These are phyloP conservation scores for Agapornis canus DNA, from an alignment of 2,797 vertebrate genomes.

Conservation along the genomic window DNA sequence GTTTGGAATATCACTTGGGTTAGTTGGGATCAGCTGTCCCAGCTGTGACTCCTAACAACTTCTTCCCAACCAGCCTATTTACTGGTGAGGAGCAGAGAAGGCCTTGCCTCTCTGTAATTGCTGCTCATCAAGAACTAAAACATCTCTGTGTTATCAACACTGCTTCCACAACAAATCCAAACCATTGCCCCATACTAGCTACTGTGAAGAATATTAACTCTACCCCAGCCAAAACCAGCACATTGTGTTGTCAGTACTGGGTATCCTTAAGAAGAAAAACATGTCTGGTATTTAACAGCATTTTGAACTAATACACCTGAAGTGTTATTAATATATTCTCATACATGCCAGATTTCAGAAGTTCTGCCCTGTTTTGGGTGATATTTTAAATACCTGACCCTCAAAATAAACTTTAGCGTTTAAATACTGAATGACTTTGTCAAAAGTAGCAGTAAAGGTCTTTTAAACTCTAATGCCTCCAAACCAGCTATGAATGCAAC, in stretches of 20 bases:
- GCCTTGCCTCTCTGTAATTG: not conserved
- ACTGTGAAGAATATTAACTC: not conserved
- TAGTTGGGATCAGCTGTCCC: not conserved
- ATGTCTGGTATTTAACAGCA: not conserved
- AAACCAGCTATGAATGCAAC: not conserved
- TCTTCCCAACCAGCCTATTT: not conserved
- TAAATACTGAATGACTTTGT: not conserved
- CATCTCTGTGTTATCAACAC: not conserved
- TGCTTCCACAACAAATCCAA: not conserved
- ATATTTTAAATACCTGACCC: not conserved
- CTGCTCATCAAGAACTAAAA: not conserved
- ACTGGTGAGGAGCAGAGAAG: not conserved
- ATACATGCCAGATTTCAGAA: not conserved
- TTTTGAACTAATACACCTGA: not conserved
- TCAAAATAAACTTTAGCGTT: not conserved
- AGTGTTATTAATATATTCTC: not conserved
- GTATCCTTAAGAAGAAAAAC: not conserved
- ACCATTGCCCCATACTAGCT: not conserved
- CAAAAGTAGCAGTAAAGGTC: not conserved
- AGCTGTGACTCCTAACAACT: not conserved
- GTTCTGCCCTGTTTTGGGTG: fast-evolving
- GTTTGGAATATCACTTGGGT: not conserved
- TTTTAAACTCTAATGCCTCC: not conserved
- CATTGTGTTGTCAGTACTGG: not conserved
- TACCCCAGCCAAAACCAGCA: not conserved